Conservation (phyloP, 2,113 vertebrate genomes). For the Myotis yumanensis region DNA sequence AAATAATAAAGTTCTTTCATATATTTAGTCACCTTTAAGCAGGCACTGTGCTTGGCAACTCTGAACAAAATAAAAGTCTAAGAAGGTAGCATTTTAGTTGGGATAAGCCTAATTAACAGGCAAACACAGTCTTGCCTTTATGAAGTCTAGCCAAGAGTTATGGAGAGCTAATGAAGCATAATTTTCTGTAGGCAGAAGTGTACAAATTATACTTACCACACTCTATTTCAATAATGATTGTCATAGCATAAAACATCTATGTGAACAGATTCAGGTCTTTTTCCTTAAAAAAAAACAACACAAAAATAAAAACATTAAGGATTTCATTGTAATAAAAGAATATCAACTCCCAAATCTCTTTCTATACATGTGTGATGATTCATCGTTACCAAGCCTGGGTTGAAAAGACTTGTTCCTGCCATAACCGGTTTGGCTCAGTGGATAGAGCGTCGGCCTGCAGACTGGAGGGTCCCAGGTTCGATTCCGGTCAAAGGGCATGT, state of each 20-base stretch:
- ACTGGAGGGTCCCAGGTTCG: too few relatives aligned
- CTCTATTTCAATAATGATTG: neutral
- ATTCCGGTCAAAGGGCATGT: too few relatives aligned
- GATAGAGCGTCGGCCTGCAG: too few relatives aligned
- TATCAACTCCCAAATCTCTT: neutral
- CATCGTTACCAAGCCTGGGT: neutral
- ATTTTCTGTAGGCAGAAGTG: neutral
- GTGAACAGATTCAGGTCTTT: neutral
- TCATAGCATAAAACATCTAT: neutral
- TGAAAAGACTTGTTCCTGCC: neutral
- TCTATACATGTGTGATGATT: slow-evolving; percentile 21
- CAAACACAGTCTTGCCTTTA: neutral
- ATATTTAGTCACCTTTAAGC: slow-evolving; percentile 4
- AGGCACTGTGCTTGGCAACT: neutral
- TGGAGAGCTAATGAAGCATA: neutral
- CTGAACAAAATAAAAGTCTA: slow-evolving; percentile 18
- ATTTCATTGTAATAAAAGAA: slow-evolving; percentile 12
- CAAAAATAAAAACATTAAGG: neutral
- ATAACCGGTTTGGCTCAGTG: too few relatives aligned
- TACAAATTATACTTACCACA: neutral
- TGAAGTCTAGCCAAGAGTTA: neutral
- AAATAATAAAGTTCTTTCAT: slow-evolving; percentile 3
- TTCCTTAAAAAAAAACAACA: neutral
- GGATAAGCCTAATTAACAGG: neutral
- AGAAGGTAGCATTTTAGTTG: neutral